phyloP scores from a whole-genome alignment of 1,140 invertebrate species.

The Potamilus streckersoni region DNA sequence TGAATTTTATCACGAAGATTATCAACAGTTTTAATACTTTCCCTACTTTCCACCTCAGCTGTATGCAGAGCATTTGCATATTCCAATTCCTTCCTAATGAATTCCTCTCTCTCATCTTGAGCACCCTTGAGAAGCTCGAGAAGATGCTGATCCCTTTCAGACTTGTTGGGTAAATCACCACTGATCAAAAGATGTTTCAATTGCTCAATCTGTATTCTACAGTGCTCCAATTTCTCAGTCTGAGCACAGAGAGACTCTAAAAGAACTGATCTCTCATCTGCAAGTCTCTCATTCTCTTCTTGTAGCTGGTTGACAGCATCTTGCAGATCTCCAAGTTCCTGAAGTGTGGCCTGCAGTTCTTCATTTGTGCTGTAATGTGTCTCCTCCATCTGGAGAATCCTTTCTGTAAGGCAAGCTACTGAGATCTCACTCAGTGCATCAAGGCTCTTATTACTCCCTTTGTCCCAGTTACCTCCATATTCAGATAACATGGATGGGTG shows the following conservation, averaged over 20 bases:
- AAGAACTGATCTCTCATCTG: constrained; percentile 88
- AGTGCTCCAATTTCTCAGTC: constrained; percentile 89
- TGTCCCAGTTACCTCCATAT: constrained; percentile 77
- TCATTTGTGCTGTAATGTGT: constrained; percentile 92
- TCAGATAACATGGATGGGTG: constrained; percentile 52
- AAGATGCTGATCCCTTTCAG: constrained; percentile 84
- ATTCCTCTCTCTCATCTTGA: constrained; percentile 71
- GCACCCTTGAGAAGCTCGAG: constrained; percentile 86
- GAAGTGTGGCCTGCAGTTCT: constrained; percentile 92
- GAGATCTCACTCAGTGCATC: constrained; percentile 85
- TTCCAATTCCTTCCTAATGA: constrained; percentile 80
- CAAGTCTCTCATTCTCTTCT: constrained; percentile 85
- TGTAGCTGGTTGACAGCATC: constrained; percentile 87
- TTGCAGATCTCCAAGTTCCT: constrained; percentile 89
- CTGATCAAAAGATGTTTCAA: constrained; percentile 72
- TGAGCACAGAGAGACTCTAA: constrained; percentile 92
- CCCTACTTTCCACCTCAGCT: constrained; percentile 65
- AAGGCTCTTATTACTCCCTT: constrained; percentile 81
- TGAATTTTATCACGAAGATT: constrained; percentile 59
- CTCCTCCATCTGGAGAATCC: constrained; percentile 91
- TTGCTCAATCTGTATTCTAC: constrained; percentile 71
- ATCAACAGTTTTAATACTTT: constrained; percentile 71
- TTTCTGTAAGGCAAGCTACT: constrained; percentile 91
- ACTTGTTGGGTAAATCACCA: constrained; percentile 67
- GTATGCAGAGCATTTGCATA: constrained; percentile 76